Conservation (phyloP, 2,113 vertebrate species). For the Anguilla japonica region DNA sequence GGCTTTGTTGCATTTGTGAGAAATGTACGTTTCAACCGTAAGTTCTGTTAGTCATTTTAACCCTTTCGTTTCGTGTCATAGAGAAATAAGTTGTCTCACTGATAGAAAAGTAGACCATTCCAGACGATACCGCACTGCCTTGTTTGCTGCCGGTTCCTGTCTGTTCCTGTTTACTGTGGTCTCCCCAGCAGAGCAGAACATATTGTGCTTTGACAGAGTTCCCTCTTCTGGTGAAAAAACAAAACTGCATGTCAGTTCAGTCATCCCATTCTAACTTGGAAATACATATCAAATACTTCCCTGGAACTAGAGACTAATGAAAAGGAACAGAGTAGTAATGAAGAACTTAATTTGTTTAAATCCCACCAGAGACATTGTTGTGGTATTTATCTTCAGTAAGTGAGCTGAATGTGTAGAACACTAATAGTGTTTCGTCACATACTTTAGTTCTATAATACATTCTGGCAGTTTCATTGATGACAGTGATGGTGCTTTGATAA, state of each 20-base stretch:
- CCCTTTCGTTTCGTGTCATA: conserved; percentile 32
- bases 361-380: background rate
- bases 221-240: conserved; percentile 16
- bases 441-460: too few species aligned
- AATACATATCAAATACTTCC: background rate
- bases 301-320: background rate
- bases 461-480: background rate
- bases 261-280: background rate
- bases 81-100: conserved; percentile 4
- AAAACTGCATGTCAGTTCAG: background rate
- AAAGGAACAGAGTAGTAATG: background rate
- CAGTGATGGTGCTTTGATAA: background rate
- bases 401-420: too few species aligned
- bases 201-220: background rate
- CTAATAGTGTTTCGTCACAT: too few species aligned
- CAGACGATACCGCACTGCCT: background rate
- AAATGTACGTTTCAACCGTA: conserved; percentile 13
- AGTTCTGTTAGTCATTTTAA: conserved; percentile 30
- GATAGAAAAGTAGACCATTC: background rate
- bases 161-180: background rate
- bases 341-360: background rate
- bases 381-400: too few species aligned
- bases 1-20: background rate
- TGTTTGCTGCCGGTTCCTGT: background rate
- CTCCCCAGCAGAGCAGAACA: background rate